Base-by-base conservation (phyloP, 2,888 invertebrate species). In the Corbicula japonica region DNA sequence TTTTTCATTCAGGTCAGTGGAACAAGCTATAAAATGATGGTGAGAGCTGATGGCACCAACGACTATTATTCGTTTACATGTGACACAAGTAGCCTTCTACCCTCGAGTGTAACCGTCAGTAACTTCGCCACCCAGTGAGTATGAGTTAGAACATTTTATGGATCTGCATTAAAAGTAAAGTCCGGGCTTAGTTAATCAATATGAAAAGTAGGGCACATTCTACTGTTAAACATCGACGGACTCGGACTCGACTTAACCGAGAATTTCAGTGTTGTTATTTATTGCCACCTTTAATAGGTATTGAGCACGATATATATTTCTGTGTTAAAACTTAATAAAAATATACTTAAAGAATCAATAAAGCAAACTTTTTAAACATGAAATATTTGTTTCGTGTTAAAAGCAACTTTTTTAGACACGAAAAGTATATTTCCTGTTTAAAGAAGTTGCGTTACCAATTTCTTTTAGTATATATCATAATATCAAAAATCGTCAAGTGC, bases 71-170 rank as follows among this genome's bases (percentile, higher is more conserved):
- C 10, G 41, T 41, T 41, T 10, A 12, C 15, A 1, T 58, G 58
- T 35, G 35, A 58, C 21, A 58, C 58, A 2, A 35, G 8, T 21
- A 35, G 38, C 5, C 58, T 58, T 1, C 35, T 58, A 3, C 58
- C 58, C n/a, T 8, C 58, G 8, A 26, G 21, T 1, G 35, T 58
- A 2, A 35, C 58, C 1, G n/a, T 58, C 1, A 34, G 21, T 1
- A 21, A 58, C 18, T 58, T 58, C 35, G 15, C 34, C 5, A 58
- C 58, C 2, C 34, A 15, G 58, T 58, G 38, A 58, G 58, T 58
- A 1, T 21, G 41, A n/a, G n/a, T n/a, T n/a, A n/a, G n/a, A n/a
- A n/a, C n/a, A n/a, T n/a, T n/a, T n/a, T n/a, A n/a, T n/a, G n/a
- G n/a, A n/a, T n/a, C n/a, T n/a, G n/a, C n/a, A n/a, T n/a, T n/a